Evolutionary conservation across 1,140 invertebrate genomes (phyloP), one percentile per base, ranked within the genome.

Genomic region (Paramacrobiotus metropolitanus): DNA sequence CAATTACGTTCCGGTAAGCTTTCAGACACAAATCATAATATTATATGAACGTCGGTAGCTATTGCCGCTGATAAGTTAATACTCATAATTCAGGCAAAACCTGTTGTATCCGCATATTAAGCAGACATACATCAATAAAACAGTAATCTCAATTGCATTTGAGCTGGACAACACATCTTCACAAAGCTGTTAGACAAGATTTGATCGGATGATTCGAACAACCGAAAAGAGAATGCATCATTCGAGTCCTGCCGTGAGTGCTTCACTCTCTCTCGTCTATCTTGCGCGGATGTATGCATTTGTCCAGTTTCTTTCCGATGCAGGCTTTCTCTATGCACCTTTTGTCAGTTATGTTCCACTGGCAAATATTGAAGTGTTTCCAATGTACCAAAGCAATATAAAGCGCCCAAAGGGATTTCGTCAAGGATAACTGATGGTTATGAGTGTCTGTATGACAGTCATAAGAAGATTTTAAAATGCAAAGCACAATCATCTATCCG

Each of bases 401-500:
- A 4, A 4, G 4, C 9, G 15, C 48, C 48, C 24, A 9, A 24
- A 55, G 48, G 48, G 48, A 55, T 4, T 4, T 24, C 9, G 4
- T 4, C 9, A 28, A 28, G 24, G 48, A 55, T 55, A 55, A 55
- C 48, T 4, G 48, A 55, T 55, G 48, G 24, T 55, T 55, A 55
- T 55, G 48, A 24, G 9, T 24, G 24, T 55, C 9, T 55, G 24
- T 55, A 24, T 18, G 9, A 24, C 9, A 40, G 34, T 28, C 24
- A 18, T 55, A 55, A 55, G 48, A 24, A 9, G 48, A 55, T 55
- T 55, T 55, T 55, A 55, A 55, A 24, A 55, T 55, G 48, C 24
- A 55, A 9, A 55, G 24, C 34, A 40, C 34, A 9, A 40, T 40
- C 9, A 40, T 40, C 9, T 40, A 40, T n/a, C 9, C 34, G 9